Evolutionary conservation across 1,140 invertebrate species (phyloP), one percentile per base, ranked within the genome.

Genomic region (Drosophila truncata): DNA sequence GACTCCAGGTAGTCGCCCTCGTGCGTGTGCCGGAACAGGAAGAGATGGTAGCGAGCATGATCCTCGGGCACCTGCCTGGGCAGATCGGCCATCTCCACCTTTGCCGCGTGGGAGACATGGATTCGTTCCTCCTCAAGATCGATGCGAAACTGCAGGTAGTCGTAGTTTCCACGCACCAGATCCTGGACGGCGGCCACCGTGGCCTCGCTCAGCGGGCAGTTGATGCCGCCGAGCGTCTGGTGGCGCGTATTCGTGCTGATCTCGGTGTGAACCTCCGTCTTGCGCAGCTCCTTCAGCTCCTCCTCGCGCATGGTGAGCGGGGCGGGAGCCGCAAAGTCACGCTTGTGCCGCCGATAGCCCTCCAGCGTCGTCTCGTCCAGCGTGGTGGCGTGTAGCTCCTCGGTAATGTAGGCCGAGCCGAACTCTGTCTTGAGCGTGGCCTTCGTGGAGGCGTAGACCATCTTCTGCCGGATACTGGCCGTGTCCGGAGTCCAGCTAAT

Each of bases 371-470:
- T 95, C 92, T 99, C 98, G 62, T 96, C 96, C 94, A 98, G 91
- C 1, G 73, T 66, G 18, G 87, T 93, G 39, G 82, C 84, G 67
- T 93, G 92, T 49, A 92, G 61, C 57, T 91, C 88, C 54, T 92
- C 88, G 85, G 97, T 97, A 72, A 99, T 98, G 98, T 99, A 92
- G 94, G 97, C 62, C 94, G 96, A 93, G 94, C 95, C 91, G 94
- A 99, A 99, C 93, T 99, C 98, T 83, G 96, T 96, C 93, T 99
- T 99, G 3, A 99, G 93, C 2, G 99, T 99, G 4, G 99, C 98
- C 94, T 99, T 98, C 1, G 99, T 99, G 0, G 98, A 99, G 0
- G 99, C 99, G 93, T 99, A 99, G 35, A 99, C 94, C 99, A 99
- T 99, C 94, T 99, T 99, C 87, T 99, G 96, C 70, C 98, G 94